phyloP scores from a whole-genome alignment of 2,797 vertebrate species.

The Otolemur crassicaudatus region DNA sequence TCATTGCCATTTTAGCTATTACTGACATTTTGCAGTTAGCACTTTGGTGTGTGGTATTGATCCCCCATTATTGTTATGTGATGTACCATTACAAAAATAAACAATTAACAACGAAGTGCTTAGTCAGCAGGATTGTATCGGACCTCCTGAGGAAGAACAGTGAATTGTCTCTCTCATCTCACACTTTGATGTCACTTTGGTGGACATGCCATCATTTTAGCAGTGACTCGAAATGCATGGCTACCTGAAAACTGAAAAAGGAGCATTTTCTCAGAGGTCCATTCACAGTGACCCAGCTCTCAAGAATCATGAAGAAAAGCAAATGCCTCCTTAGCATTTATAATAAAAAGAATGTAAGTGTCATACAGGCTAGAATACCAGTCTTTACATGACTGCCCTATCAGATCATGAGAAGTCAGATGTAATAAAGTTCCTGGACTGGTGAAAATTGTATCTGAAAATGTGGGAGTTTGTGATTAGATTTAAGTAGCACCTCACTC shows the following conservation, averaged over 20 bases:
- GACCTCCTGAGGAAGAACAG: not conserved
- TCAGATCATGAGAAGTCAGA: not conserved
- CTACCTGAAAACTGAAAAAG: not conserved
- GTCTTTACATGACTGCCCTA: not conserved
- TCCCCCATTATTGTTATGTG: not conserved
- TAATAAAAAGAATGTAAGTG: not conserved
- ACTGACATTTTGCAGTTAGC: not conserved
- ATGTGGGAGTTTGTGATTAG: not conserved
- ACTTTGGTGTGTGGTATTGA: not conserved
- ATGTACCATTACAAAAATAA: not conserved
- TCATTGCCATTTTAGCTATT: not conserved
- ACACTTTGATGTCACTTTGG: not conserved
- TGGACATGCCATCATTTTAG: not conserved
- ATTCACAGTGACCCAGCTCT: not conserved
- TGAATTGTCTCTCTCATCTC: not conserved
- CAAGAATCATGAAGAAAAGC: not conserved
- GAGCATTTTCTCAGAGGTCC: not conserved
- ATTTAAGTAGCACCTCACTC: not conserved
- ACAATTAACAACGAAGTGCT: not conserved
- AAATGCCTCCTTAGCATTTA: not conserved
- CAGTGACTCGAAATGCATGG: not conserved
- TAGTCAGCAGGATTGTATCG: not conserved
- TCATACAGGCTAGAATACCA: not conserved
- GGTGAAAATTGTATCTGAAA: not conserved
- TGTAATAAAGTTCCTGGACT: not conserved